phyloP scores from a whole-genome alignment of 1,140 invertebrate species.

The Diachasma alloeum region DNA sequence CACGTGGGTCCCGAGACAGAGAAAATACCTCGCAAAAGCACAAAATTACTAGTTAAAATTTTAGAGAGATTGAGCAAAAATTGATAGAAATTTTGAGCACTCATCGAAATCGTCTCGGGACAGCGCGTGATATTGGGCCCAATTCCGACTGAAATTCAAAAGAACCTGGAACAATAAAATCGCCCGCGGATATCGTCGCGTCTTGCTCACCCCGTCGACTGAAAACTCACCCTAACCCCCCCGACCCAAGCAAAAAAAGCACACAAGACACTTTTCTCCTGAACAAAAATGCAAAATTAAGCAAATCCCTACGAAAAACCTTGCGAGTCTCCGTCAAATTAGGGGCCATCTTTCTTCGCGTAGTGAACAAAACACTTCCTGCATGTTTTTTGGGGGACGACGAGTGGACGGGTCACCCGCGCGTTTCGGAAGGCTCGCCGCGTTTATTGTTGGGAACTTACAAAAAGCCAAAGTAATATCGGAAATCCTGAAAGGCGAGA shows the following conservation, averaged over 20 bases:
- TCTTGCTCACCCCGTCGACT: conserved; percentile 33
- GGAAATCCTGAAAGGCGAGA: conserved; percentile 16
- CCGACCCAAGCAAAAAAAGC: conserved; percentile 28
- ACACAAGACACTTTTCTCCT: conserved; percentile 8
- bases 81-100: conserved; percentile 19
- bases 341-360: conserved; percentile 2
- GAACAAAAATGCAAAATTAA: conserved; percentile 13
- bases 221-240: conserved; percentile 31
- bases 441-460: background rate
- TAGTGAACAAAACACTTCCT: conserved; percentile 58
- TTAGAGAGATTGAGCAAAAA: conserved; percentile 22
- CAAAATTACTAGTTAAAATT: background rate
- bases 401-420: conserved; percentile 56
- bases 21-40: background rate
- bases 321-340: conserved; percentile 7
- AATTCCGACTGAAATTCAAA: background rate
- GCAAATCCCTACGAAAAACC: conserved; percentile 19
- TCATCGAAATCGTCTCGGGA: background rate
- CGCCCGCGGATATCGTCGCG: conserved; percentile 34
- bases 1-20: background rate
- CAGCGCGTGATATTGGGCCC: background rate
- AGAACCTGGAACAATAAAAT: conserved; percentile 19
- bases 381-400: conserved; percentile 48
- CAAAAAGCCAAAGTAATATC: background rate
- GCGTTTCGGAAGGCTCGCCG: conserved; percentile 23